Percentiles rank a stretch among this genome's conserved stretches.
Evolutionary conservation across 1,140 invertebrate genomes (phyloP).

Genomic region (Hylaeus volcanicus): DNA sequence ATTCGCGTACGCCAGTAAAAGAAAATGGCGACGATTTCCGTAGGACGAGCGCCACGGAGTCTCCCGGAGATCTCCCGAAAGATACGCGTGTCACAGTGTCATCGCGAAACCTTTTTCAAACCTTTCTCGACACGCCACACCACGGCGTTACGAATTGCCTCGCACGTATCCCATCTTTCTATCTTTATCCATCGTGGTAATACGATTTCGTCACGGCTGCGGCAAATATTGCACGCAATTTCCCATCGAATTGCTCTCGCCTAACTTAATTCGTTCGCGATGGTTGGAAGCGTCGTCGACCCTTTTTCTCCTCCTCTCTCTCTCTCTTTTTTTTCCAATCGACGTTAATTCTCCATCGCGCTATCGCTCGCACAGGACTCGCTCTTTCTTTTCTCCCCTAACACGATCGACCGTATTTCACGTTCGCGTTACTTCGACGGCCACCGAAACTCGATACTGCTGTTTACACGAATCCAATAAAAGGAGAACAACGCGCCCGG

Average conservation of each 20-base stretch:
- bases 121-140: constrained; percentile 18
- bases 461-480: too few relatives aligned
- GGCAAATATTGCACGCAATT: constrained; percentile 51
- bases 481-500: neutral
- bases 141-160: constrained; percentile 22
- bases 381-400: neutral
- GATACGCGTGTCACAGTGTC: constrained; percentile 29
- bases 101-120: constrained; percentile 13
- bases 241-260: constrained; percentile 40
- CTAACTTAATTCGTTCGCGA: constrained; percentile 43
- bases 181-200: neutral
- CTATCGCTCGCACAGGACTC: neutral
- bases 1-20: neutral
- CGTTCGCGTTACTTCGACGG: neutral
- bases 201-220: constrained; percentile 24
- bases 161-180: neutral
- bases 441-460: neutral
- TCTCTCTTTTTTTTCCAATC: neutral
- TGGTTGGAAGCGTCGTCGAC: constrained; percentile 8
- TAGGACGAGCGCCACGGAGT: neutral
- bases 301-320: neutral
- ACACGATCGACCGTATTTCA: neutral
- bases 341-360: constrained; percentile 20
- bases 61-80: constrained; percentile 15
- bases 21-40: constrained; percentile 28